Evolutionary conservation across 92 coral and sea anemone genomes (phyloP).

Genomic region (Palythoa caribaeorum): DNA sequence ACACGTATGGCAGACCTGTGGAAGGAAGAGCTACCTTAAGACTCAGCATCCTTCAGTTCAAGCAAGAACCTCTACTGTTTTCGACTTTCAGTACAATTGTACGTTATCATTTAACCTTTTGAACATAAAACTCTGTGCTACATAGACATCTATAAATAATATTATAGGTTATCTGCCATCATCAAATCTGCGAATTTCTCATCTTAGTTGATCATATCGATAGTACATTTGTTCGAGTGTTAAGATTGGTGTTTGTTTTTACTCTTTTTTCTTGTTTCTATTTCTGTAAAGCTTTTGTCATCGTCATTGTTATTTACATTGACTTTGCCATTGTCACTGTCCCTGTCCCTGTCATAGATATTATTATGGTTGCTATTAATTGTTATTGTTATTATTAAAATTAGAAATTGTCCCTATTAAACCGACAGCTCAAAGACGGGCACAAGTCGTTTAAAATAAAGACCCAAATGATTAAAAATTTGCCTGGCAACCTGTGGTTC

Average conservation of each 20-base stretch:
- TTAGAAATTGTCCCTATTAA: neutral
- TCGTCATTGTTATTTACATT: no score
- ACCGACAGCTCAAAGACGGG: constrained; percentile 50
- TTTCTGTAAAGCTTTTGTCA: no score
- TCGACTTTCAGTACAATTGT: constrained; percentile 44
- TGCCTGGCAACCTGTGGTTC: constrained; percentile 80
- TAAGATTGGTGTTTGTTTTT: neutral
- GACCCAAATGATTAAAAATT: constrained; percentile 41
- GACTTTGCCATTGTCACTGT: neutral
- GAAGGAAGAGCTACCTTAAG: constrained; percentile 52
- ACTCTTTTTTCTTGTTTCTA: neutral
- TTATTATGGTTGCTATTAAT: neutral
- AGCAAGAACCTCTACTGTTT: constrained; percentile 52
- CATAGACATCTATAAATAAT: no score
- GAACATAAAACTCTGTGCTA: no score
- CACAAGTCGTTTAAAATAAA: neutral
- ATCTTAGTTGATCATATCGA: no score
- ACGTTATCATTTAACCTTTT: constrained; percentile 11
- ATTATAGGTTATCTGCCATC: no score
- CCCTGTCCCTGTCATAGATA: neutral
- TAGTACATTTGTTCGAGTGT: no score
- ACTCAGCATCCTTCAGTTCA: constrained; percentile 69
- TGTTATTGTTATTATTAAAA: neutral
- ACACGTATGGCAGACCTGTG: constrained; percentile 87
- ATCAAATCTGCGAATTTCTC: no score